These are phyloP conservation scores for Pipa parva DNA, from an alignment of 2,113 vertebrate species.

Conservation along the genomic window DNA sequence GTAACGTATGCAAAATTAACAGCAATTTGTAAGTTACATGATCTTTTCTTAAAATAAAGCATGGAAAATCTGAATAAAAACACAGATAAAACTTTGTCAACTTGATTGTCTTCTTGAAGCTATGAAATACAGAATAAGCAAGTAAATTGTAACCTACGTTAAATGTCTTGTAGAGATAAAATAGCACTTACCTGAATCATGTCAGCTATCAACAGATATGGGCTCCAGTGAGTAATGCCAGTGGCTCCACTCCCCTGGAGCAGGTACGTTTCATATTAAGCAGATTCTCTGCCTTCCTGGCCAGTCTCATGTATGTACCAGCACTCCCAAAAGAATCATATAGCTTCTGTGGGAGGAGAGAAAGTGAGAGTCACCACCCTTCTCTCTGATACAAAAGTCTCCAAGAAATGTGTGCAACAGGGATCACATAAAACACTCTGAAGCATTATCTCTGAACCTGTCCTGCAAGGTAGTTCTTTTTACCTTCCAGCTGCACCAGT, in stretches of 20 bases:
- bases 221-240: not conserved
- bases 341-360: not conserved
- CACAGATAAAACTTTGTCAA: too few species aligned
- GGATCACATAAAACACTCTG: not conserved
- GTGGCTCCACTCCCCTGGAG: not conserved
- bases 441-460: not conserved
- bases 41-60: too few species aligned
- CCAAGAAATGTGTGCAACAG: not conserved
- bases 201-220: conserved; percentile 3
- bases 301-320: not conserved
- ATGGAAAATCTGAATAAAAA: too few species aligned
- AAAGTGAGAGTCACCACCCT: not conserved
- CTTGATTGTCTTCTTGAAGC: too few species aligned
- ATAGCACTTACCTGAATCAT: conserved; percentile 32
- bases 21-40: too few species aligned
- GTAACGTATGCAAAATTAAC: too few species aligned
- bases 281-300: not conserved
- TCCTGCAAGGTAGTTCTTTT: not conserved
- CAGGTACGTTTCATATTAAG: not conserved
- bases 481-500: too few species aligned
- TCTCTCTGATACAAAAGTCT: not conserved
- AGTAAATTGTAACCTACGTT: too few species aligned
- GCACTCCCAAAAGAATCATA: not conserved
- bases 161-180: too few species aligned
- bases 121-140: too few species aligned